phyloP scores from a whole-genome alignment of 1,140 invertebrate species.

The Littorina saxatilis region DNA sequence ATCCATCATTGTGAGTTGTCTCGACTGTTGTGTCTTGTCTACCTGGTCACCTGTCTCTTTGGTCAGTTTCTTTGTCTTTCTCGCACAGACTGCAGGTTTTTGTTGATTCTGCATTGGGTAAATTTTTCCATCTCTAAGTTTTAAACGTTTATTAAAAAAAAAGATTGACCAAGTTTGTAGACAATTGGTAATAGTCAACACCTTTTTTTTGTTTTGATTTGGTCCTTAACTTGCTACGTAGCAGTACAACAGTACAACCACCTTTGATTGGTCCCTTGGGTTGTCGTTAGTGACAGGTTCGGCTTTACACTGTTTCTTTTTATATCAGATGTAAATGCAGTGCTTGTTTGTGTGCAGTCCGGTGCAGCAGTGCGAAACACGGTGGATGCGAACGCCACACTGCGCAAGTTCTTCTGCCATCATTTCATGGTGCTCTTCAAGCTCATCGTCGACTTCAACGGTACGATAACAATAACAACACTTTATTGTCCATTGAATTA shows the following conservation, averaged over 20 bases:
- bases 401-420: conserved; percentile 19
- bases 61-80: no score
- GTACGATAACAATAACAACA: no score
- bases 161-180: no score
- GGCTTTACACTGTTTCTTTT: conserved; percentile 1
- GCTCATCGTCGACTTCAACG: conserved; percentile 6
- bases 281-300: no score
- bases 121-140: background rate
- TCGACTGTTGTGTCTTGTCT: background rate
- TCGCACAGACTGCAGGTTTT: no score
- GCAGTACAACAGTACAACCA: no score
- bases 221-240: no score
- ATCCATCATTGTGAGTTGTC: conserved; percentile 47
- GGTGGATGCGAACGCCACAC: conserved; percentile 17
- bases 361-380: background rate
- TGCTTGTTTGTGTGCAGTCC: background rate
- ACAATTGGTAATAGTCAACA: no score
- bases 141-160: background rate
- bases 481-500: no score
- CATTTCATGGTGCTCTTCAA: conserved; percentile 23
- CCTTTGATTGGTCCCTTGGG: no score
- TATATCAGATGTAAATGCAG: background rate
- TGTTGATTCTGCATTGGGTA: no score
- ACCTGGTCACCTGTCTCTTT: background rate
- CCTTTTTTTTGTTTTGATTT: no score